Evolutionary conservation across 1,140 invertebrate genomes (phyloP).

Genomic region (Drosophila serrata): DNA sequence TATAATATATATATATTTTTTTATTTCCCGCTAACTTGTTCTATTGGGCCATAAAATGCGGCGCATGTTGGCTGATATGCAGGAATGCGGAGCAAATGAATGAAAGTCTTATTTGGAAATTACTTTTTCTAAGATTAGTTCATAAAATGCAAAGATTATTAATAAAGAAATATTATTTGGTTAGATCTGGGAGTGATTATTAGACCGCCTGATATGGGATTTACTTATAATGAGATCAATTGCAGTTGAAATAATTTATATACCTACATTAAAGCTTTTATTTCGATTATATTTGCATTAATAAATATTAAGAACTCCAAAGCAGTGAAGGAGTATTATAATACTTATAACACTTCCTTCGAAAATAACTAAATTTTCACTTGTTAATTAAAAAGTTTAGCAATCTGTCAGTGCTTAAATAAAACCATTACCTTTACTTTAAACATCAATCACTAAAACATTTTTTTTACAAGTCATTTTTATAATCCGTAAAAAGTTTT

Average conservation of each 20-base stretch:
- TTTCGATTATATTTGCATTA: no score
- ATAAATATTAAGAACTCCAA: no score
- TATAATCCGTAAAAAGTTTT: no score
- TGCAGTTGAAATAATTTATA: not conserved
- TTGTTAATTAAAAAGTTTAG: not conserved
- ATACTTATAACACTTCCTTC: not conserved
- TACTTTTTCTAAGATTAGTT: no score
- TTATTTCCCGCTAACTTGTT: conserved; percentile 43
- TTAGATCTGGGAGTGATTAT: no score
- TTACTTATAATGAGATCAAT: not conserved
- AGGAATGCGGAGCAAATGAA: conserved; percentile 1
- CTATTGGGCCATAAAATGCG: conserved; percentile 22
- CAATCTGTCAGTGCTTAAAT: not conserved
- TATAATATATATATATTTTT: conserved; percentile 40
- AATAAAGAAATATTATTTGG: not conserved
- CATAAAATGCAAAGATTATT: not conserved
- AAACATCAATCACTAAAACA: conserved; percentile 1
- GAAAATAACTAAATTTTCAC: not conserved
- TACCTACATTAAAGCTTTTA: not conserved
- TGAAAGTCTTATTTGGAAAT: conserved; percentile 8
- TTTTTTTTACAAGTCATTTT: not conserved
- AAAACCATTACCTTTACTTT: not conserved
- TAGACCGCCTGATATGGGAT: not conserved
- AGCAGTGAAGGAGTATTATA: no score
- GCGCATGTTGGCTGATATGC: conserved; percentile 17